A percentile compares a stretch with the other conserved stretches of the same genome.
Conservation (phyloP, 2,888 invertebrate species). For the Drosophila parthenogenetica region DNA sequence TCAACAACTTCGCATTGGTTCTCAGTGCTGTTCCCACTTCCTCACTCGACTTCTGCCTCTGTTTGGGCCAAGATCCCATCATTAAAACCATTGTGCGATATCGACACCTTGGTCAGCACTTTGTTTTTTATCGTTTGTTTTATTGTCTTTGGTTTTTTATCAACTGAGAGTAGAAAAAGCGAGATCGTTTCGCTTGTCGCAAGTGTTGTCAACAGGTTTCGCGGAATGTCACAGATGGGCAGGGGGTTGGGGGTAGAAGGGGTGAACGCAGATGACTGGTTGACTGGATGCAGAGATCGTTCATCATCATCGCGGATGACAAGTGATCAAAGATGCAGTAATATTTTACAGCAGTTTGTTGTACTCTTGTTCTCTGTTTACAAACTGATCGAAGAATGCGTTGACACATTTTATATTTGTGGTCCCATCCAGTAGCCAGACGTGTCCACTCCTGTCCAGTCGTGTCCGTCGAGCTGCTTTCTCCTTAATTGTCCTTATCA, state of each 20-base stretch:
- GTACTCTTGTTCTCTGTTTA: conserved; percentile 51
- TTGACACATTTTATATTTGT: conserved; percentile 75
- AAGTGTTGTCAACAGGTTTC: conserved; percentile 81
- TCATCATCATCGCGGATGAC: conserved; percentile 76
- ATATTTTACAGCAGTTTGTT: conserved; percentile 76
- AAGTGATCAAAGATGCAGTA: conserved; percentile 80
- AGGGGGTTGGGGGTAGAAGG: background rate
- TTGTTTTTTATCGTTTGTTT: conserved; percentile 17
- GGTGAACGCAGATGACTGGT: background rate
- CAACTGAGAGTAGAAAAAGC: conserved; percentile 58
- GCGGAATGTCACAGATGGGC: conserved; percentile 60
- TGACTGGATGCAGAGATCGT: conserved; percentile 53
- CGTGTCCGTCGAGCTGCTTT: conserved; percentile 54
- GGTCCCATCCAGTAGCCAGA: conserved; percentile 2
- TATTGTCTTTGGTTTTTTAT: conserved; percentile 6
- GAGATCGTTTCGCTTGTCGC: conserved; percentile 80
- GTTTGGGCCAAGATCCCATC: conserved; percentile 65
- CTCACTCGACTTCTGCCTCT: background rate
- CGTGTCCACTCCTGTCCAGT: background rate
- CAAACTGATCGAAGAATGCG: conserved; percentile 67
- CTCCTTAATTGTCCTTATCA: conserved; percentile 81
- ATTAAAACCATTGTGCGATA: conserved; percentile 81
- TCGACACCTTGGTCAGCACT: conserved; percentile 76
- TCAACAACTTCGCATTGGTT: conserved; percentile 16
- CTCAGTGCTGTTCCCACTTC: conserved; percentile 5